Conservation (phyloP, 2,888 invertebrate genomes). For the Cheilosia vulpina region DNA sequence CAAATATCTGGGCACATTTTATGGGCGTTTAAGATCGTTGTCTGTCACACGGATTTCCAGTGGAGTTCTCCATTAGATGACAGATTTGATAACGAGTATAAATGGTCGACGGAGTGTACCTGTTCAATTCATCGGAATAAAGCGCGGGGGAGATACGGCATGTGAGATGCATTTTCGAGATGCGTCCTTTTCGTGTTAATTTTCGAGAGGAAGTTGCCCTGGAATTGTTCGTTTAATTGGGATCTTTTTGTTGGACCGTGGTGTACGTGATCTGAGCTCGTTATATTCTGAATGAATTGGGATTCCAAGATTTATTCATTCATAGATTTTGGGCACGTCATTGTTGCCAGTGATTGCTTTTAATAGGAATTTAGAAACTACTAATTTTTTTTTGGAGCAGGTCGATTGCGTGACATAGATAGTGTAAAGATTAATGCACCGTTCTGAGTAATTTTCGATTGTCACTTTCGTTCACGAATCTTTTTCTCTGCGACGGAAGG, state of each 20-base stretch:
- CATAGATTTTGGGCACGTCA: constrained; percentile 43
- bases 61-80: constrained; percentile 71
- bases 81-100: constrained; percentile 65
- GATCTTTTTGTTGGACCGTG: constrained; percentile 30
- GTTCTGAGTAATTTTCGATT: constrained; percentile 43
- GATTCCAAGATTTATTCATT: constrained; percentile 54
- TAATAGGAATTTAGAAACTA: constrained; percentile 65
- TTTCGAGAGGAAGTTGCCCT: constrained; percentile 66
- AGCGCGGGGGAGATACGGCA: constrained; percentile 10
- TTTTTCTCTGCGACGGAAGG: neutral
- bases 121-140: constrained; percentile 61
- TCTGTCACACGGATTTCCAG: constrained; percentile 69
- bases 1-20: constrained; percentile 75
- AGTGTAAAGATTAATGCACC: constrained; percentile 40
- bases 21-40: constrained; percentile 73
- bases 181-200: constrained; percentile 60
- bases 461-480: constrained; percentile 49
- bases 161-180: constrained; percentile 36
- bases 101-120: constrained; percentile 55
- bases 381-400: constrained; percentile 57
- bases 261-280: constrained; percentile 57
- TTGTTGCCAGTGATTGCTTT: constrained; percentile 63
- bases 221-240: constrained; percentile 57
- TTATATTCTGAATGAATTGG: constrained; percentile 49
- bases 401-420: constrained; percentile 68